Evolutionary conservation across 2,888 invertebrate genomes (phyloP).

Genomic region (Epiblema foenella): DNA sequence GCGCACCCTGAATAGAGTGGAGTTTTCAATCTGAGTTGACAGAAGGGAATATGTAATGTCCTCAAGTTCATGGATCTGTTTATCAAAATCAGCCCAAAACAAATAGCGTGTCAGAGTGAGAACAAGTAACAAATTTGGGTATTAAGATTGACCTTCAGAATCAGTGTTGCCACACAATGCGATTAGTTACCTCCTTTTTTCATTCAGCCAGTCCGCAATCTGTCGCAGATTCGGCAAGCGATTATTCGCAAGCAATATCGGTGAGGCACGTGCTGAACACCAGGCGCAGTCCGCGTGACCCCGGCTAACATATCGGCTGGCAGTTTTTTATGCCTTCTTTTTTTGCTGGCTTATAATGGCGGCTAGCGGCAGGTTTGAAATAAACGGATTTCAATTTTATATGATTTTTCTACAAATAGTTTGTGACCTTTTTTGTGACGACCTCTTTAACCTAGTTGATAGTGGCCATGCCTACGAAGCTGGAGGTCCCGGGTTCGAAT

Average conservation of each 20-base stretch:
- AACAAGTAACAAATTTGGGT: background rate
- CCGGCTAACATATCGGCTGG: slow-evolving; percentile 33
- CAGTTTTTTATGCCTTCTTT: slow-evolving; percentile 18
- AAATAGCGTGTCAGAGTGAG: too few species aligned
- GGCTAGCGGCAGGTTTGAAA: background rate
- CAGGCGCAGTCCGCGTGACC: slow-evolving; percentile 47
- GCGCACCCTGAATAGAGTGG: too few species aligned
- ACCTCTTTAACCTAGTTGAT: too few species aligned
- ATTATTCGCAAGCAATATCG: slow-evolving; percentile 43
- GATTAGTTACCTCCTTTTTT: background rate
- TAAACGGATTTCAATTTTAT: background rate
- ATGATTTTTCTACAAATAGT: background rate
- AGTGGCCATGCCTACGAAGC: too few species aligned
- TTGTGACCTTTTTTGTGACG: too few species aligned
- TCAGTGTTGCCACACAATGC: background rate
- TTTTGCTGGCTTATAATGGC: background rate
- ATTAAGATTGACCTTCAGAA: background rate
- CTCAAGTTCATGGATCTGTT: too few species aligned
- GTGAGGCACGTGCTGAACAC: slow-evolving; percentile 40
- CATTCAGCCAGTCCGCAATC: background rate
- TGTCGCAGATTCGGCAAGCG: slow-evolving; percentile 21
- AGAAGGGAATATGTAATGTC: too few species aligned
- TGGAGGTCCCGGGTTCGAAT: too few species aligned
- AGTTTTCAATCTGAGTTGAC: too few species aligned
- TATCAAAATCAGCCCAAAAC: too few species aligned